Evolutionary conservation across 2,113 vertebrate species (phyloP), one percentile per base, ranked within the genome.

Genomic region (Stigmatopora argus): DNA sequence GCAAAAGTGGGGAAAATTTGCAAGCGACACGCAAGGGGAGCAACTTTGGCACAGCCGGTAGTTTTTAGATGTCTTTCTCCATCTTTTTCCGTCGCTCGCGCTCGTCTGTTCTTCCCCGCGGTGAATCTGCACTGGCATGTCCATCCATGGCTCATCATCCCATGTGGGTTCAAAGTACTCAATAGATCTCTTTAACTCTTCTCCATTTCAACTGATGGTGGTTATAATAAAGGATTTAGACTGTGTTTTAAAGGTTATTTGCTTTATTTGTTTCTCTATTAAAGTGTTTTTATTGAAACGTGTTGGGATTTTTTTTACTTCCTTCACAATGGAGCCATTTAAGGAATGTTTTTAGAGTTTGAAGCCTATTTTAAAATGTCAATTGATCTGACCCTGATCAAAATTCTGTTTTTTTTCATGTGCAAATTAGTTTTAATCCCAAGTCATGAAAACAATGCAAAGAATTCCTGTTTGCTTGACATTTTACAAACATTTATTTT

Each of bases 261-360:
- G 86, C 65, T 81, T 89, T 81, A 83, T 87, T 89, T 88, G 85
- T 89, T 91, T 88, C 83, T 88, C 86, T 82, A 72, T 87, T 85
- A 84, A 85, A 87, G 81, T 88, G 85, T 90, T 88, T 91, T 83
- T 87, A 83, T 85, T 79, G 80, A 79, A 47, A 61, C 19, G 21
- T 23, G 59, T 13, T 61, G 13, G 41, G 18, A 17, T 52, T 51
- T 56, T 26, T 56, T 26, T 56, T 31, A 3, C 4, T 23, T 56
- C 21, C 19, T 51, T n/a, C 9, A 52, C n/a, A 13, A 23, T 23
- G 13, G 52, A 23, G 10, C 18, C 17, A 49, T 49, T 52, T 51
- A 9, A 31, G 9, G 8, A 3, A 10, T 4, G 51, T 23, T 11
- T 53, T 10, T 8, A 17, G 10, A n/a, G 12, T 14, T 18, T 51